Evolutionary conservation across 1,140 invertebrate genomes (phyloP).

Genomic region (Steinernema feltiae): DNA sequence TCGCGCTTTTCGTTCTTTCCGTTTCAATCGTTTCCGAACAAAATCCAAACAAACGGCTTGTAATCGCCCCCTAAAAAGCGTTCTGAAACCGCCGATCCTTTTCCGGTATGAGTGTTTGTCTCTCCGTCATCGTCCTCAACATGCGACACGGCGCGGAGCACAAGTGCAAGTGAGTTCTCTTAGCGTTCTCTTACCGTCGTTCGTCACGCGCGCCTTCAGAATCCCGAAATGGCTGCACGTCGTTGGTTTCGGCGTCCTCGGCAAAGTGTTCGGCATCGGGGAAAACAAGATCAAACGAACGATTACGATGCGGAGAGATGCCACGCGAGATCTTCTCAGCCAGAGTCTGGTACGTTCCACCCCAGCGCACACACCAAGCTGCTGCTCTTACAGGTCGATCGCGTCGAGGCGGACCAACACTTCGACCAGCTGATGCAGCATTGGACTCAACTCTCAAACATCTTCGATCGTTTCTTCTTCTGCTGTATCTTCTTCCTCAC

Average conservation of each 20-base stretch:
- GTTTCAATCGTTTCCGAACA: too few relatives aligned
- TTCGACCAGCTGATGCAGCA: slow-evolving; percentile 22
- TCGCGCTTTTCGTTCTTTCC: too few relatives aligned
- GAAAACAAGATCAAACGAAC: slow-evolving; percentile 19
- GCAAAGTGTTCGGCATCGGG: slow-evolving; percentile 24
- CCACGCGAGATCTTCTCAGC: slow-evolving; percentile 19
- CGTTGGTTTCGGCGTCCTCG: slow-evolving; percentile 24
- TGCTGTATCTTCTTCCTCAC: slow-evolving; percentile 26
- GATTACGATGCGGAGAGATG: neutral
- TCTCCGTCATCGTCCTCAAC: slow-evolving; percentile 35
- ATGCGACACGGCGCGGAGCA: slow-evolving; percentile 37
- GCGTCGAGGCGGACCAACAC: slow-evolving; percentile 20
- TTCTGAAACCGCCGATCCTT: too few relatives aligned
- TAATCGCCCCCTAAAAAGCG: too few relatives aligned
- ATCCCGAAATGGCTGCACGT: slow-evolving; percentile 27
- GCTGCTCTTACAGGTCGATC: slow-evolving; percentile 18
- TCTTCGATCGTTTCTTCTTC: slow-evolving; percentile 37
- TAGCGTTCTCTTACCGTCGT: neutral
- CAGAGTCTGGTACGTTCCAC: slow-evolving; percentile 19
- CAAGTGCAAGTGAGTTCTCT: slow-evolving; percentile 19
- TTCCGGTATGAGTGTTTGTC: slow-evolving; percentile 29
- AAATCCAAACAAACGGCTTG: too few relatives aligned
- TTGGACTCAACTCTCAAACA: slow-evolving; percentile 27
- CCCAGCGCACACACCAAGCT: neutral
- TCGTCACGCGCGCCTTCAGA: neutral